Percentiles rank a stretch among this genome's conserved stretches.
Evolutionary conservation across 2,888 invertebrate species (phyloP).

Genomic region (Ochropleura leucogaster): DNA sequence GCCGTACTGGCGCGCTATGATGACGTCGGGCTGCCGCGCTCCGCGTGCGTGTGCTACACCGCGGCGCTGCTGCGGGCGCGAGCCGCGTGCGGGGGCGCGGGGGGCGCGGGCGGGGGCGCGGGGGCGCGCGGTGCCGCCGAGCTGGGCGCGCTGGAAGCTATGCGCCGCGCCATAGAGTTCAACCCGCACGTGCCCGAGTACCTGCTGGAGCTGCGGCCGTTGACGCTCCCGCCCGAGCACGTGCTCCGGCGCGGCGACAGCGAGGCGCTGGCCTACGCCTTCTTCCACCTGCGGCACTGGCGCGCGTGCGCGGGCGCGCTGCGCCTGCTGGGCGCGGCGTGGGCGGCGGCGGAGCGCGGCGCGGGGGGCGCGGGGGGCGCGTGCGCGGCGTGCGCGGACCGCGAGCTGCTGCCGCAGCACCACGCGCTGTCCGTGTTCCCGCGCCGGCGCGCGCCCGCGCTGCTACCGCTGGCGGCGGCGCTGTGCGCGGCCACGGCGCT

Average conservation of each 20-base stretch:
- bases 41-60: conserved; percentile 98
- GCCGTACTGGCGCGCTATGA: conserved; percentile 91
- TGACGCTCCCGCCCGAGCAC: conserved; percentile 99
- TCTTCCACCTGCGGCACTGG: conserved; percentile 99
- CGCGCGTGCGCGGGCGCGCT: conserved; percentile 98
- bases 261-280: conserved; percentile 98
- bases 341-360: conserved; percentile 92
- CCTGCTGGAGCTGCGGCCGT: conserved; percentile 97
- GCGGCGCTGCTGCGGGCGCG: conserved; percentile 98
- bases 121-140: conserved; percentile 95
- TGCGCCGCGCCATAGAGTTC: conserved; percentile 98
- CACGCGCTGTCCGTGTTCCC: conserved; percentile 96
- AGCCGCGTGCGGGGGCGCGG: conserved; percentile 94
- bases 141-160: conserved; percentile 96
- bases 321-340: conserved; percentile 96
- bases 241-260: conserved; percentile 98
- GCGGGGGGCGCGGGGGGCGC: conserved; percentile 94
- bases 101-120: conserved; percentile 94
- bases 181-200: conserved; percentile 99
- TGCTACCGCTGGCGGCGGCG: conserved; percentile 96
- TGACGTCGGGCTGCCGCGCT: conserved; percentile 98
- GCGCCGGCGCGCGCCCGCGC: conserved; percentile 93
- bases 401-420: conserved; percentile 94
- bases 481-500: conserved; percentile 92
- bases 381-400: conserved; percentile 95